phyloP scores from a whole-genome alignment of 2,113 vertebrate genomes.

The Ibidorhyncha struthersii region DNA sequence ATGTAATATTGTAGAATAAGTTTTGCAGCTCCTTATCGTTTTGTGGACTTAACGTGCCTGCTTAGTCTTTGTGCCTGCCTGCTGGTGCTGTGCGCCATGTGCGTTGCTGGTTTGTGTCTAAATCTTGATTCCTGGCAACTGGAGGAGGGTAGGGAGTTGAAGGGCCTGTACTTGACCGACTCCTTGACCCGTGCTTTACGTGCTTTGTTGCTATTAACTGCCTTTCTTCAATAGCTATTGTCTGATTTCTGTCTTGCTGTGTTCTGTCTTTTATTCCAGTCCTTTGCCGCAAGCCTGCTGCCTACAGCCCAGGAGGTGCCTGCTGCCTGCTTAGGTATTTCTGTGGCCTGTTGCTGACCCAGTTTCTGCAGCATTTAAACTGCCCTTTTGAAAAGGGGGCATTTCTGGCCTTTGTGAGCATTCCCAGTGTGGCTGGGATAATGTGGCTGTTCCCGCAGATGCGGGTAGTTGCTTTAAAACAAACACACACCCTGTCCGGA shows the following conservation, averaged over 20 bases:
- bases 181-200: conserved; percentile 63
- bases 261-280: background rate
- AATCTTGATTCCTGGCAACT: conserved; percentile 41
- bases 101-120: background rate
- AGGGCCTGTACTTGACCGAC: conserved; percentile 59
- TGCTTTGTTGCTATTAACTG: conserved; percentile 64
- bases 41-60: background rate
- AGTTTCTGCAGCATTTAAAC: conserved; percentile 38
- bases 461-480: background rate
- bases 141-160: conserved; percentile 29
- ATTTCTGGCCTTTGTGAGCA: conserved; percentile 11
- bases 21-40: background rate
- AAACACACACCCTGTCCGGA: background rate
- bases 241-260: conserved; percentile 51
- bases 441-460: conserved; percentile 2
- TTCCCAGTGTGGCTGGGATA: conserved; percentile 13
- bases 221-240: conserved; percentile 64
- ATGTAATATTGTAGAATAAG: background rate
- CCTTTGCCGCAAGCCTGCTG: conserved; percentile 15
- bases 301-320: background rate
- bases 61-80: background rate
- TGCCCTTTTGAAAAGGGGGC: conserved; percentile 22
- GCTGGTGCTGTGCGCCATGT: background rate
- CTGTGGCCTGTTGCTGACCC: conserved; percentile 43
- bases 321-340: conserved; percentile 56